Percentiles rank a stretch among this genome's conserved stretches.
Conservation (phyloP, 2,888 invertebrate species). For the Calephelis perditalis region DNA sequence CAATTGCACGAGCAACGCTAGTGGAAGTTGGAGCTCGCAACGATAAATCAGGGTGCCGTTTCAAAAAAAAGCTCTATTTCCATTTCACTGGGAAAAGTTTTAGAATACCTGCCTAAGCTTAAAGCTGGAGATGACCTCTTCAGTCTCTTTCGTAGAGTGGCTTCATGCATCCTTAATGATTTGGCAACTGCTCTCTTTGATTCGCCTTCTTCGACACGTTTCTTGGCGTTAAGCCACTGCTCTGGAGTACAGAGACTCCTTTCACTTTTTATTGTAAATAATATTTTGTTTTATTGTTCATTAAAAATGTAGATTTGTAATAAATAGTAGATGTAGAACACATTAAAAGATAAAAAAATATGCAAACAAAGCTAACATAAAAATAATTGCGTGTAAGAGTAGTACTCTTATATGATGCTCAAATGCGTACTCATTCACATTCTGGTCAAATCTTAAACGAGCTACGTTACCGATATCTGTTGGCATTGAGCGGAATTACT, state of each 20-base stretch:
- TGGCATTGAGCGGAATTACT: slow-evolving; percentile 1
- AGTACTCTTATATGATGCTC: background rate
- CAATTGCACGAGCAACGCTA: slow-evolving; percentile 16
- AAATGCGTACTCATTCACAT: background rate
- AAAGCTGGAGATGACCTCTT: slow-evolving; percentile 2
- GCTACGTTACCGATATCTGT: background rate
- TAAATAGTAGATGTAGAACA: background rate
- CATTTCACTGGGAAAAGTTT: background rate
- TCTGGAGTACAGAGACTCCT: slow-evolving; percentile 22
- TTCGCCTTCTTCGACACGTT: slow-evolving; percentile 22
- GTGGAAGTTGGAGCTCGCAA: slow-evolving; percentile 25
- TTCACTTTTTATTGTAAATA: slow-evolving; percentile 16
- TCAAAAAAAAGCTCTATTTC: slow-evolving; percentile 1
- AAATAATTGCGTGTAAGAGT: background rate
- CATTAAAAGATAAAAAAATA: background rate
- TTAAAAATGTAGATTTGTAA: background rate
- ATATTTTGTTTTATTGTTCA: slow-evolving; percentile 2
- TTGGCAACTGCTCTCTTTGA: slow-evolving; percentile 22
- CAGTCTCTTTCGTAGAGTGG: slow-evolving; percentile 12
- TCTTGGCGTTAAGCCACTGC: slow-evolving; percentile 21
- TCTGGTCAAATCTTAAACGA: slow-evolving; percentile 5
- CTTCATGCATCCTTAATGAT: slow-evolving; percentile 15
- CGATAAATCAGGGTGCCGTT: slow-evolving; percentile 1
- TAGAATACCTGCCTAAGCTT: slow-evolving; percentile 1
- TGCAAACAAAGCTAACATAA: slow-evolving; percentile 3